Base-by-base conservation (phyloP, 2,113 vertebrate species). In the Suricata suricatta region DNA sequence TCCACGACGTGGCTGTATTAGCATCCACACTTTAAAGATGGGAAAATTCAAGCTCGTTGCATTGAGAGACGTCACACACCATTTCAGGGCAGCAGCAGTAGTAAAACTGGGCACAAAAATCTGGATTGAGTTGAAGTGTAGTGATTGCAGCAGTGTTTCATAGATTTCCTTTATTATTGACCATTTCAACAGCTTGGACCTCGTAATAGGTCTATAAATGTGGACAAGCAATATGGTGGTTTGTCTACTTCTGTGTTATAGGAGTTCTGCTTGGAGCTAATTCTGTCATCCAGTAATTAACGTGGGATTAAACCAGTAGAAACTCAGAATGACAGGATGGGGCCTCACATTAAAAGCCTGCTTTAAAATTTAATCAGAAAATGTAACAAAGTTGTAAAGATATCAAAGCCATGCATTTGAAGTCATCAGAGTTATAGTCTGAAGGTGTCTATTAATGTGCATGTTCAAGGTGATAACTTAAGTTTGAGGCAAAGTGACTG, bases 301-400 rank as follows among this genome's bases (percentile, higher is more conserved):
- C 41, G 14, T 15, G 15, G 41, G 38, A 71, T 29, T 63, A 10
- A 71, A 88, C 31, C 0, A 25, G 64, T 5, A 41, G 60, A 35
- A 33, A 60, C 68, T 64, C 60, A 50, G 87, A 86, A 69, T 15
- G 38, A 74, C 38, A 44, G 19, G 38, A 69, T 23, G 14, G 50
- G 52, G n/a, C 69, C 31, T 95, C 44, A 6, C 31, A 15, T 33
- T 64, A 33, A 86, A 95, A 87, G 12, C 94, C 44, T 35, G 27
- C 35, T 44, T 95, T 81, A 60, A 95, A 38, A 60, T 72, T 88
- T 82, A 82, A 93, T 93, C 47, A 68, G 84, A 63, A 71, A 82
- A 4, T 57, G 27, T 87, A 68, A 7, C 33, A 27, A 27, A 47
- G 16, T 31, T 54, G 81, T 4, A 38, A 35, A 63, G n/a, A 44